These are phyloP conservation scores for Bubo bubo DNA, from an alignment of 2,113 vertebrate genomes.

Conservation along the genomic window DNA sequence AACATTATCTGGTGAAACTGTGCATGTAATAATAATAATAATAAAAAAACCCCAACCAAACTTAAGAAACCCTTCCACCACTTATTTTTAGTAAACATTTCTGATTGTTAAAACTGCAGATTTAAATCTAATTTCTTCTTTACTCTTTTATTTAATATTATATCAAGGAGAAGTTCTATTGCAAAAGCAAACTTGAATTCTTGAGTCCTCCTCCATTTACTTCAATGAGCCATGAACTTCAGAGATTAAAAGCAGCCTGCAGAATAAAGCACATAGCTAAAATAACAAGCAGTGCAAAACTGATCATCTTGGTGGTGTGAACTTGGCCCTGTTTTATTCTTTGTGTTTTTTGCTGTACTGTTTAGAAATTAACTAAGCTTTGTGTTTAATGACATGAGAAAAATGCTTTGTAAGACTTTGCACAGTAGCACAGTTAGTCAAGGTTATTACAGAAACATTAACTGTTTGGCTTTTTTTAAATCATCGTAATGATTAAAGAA, in stretches of 20 bases:
- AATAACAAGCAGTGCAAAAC: not conserved
- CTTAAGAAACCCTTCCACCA: not conserved
- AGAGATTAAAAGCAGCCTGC: not conserved
- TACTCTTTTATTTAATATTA: not conserved
- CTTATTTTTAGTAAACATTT: not conserved
- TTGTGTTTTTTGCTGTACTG: not conserved
- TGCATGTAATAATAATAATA: not conserved
- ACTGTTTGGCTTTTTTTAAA: not conserved
- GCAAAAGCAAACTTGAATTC: not conserved
- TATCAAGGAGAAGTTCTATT: not conserved
- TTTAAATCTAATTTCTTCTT: not conserved
- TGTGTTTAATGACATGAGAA: slow-evolving; percentile 17
- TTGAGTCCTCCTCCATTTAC: not conserved
- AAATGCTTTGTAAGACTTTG: not conserved
- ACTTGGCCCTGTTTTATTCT: not conserved
- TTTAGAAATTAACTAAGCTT: slow-evolving; percentile 31
- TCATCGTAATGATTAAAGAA: not conserved
- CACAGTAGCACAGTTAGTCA: not conserved
- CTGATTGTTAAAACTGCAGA: not conserved
- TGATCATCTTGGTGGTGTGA: not conserved
- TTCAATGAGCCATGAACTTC: not conserved
- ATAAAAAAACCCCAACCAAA: not conserved
- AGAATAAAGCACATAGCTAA: not conserved
- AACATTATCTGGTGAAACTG: not conserved
- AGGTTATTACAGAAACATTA: not conserved